These are phyloP conservation scores for Sebastes minor DNA, from an alignment of 2,797 vertebrate genomes.

Conservation along the genomic window DNA sequence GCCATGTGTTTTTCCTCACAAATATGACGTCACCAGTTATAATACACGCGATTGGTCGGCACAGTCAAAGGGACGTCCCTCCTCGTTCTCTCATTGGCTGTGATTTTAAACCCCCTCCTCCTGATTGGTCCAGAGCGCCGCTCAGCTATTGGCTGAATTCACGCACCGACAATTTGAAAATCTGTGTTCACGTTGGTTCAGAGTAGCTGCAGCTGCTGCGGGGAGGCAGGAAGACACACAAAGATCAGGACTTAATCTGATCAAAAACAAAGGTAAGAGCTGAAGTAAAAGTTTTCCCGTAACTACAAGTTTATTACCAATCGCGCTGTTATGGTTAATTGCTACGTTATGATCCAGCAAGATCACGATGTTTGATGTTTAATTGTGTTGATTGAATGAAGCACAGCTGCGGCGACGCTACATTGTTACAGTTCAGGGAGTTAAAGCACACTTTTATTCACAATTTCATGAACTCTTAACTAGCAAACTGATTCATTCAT, in stretches of 20 bases:
- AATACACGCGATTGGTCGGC: constrained; percentile 27
- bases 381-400: background rate
- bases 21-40: background rate
- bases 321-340: background rate
- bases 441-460: background rate
- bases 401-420: background rate
- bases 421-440: background rate
- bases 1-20: constrained; percentile 5
- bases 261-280: background rate
- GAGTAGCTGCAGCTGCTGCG: background rate
- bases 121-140: constrained; percentile 62
- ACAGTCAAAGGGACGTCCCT: fast-evolving
- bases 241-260: fast-evolving
- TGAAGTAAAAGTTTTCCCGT: fast-evolving
- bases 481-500: background rate
- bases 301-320: fast-evolving
- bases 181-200: background rate
- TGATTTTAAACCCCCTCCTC: constrained; percentile 67
- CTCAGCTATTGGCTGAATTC: constrained; percentile 58
- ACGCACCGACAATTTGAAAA: constrained; percentile 69
- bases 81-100: constrained; percentile 57
- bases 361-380: background rate
- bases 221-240: background rate
- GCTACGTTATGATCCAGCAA: background rate
- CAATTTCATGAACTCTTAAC: background rate